These are phyloP conservation scores for Chymomyza caudatula DNA, from an alignment of 2,888 invertebrate genomes.

Conservation along the genomic window DNA sequence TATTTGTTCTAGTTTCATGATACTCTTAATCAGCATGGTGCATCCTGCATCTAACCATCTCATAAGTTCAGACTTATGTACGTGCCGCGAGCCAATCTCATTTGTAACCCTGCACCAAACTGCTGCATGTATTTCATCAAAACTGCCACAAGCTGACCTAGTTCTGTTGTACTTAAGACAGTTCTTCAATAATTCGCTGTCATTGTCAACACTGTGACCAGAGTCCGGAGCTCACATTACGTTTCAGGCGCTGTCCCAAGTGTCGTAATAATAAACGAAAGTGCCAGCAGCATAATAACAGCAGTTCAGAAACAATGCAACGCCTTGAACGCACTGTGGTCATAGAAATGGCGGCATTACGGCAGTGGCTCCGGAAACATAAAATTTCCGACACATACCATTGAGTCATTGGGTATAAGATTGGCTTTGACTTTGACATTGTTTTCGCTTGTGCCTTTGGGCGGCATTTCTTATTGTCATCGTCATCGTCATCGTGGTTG, in stretches of 20 bases:
- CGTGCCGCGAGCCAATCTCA: no score
- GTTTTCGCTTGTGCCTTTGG: conserved; percentile 14
- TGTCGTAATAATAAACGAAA: conserved; percentile 44
- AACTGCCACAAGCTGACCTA: conserved; percentile 36
- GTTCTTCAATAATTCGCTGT: conserved; percentile 34
- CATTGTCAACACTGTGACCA: conserved; percentile 27
- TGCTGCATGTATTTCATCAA: conserved; percentile 9
- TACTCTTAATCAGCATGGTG: no score
- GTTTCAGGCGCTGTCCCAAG: conserved; percentile 22
- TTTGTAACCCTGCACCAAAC: no score
- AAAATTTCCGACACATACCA: conserved; percentile 33
- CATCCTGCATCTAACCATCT: no score
- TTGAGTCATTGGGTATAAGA: conserved; percentile 16
- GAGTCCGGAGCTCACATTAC: conserved; percentile 13
- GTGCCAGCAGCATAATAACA: conserved; percentile 28
- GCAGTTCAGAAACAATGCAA: conserved; percentile 20
- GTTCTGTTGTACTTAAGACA: not conserved
- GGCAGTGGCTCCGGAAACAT: conserved; percentile 33
- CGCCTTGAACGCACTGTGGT: not conserved
- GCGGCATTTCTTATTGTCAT: not conserved
- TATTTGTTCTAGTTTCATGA: no score
- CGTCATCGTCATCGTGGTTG: not conserved
- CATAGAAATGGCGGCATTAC: not conserved
- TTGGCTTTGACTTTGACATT: conserved; percentile 21
- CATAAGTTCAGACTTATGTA: no score